These are phyloP conservation scores for Apocrypta bakeri DNA, from an alignment of 1,140 invertebrate genomes.

Conservation along the genomic window DNA sequence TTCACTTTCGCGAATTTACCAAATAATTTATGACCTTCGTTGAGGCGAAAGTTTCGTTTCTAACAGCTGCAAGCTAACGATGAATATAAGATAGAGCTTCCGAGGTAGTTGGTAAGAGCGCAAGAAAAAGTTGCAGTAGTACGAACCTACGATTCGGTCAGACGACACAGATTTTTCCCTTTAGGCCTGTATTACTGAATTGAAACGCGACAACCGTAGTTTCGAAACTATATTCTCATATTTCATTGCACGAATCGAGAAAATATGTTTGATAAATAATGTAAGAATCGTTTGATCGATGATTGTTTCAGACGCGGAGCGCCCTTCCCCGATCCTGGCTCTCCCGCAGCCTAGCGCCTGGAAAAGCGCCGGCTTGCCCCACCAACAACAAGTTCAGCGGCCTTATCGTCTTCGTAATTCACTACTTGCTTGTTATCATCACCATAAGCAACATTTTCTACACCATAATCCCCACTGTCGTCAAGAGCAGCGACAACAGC, in stretches of 20 bases:
- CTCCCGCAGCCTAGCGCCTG: constrained; percentile 45
- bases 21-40: neutral
- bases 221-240: no score
- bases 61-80: neutral
- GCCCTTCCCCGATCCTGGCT: constrained; percentile 52
- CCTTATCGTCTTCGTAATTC: constrained; percentile 17
- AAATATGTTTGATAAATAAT: neutral
- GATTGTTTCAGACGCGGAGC: constrained; percentile 35
- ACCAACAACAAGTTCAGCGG: constrained; percentile 7
- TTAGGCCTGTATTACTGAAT: no score
- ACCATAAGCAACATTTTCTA: neutral
- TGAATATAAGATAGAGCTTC: neutral
- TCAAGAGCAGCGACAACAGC: neutral
- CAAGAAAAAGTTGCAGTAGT: no score
- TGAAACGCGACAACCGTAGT: no score
- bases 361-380: constrained; percentile 47
- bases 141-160: no score
- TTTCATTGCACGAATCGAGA: no score
- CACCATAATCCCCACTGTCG: neutral
- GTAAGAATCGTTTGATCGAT: neutral
- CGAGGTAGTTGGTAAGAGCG: no score
- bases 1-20: no score
- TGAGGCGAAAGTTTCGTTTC: neutral
- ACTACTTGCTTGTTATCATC: neutral
- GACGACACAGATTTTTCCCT: no score